Evolutionary conservation across 2,888 invertebrate species (phyloP).

Genomic region (Bombyx huttoni): DNA sequence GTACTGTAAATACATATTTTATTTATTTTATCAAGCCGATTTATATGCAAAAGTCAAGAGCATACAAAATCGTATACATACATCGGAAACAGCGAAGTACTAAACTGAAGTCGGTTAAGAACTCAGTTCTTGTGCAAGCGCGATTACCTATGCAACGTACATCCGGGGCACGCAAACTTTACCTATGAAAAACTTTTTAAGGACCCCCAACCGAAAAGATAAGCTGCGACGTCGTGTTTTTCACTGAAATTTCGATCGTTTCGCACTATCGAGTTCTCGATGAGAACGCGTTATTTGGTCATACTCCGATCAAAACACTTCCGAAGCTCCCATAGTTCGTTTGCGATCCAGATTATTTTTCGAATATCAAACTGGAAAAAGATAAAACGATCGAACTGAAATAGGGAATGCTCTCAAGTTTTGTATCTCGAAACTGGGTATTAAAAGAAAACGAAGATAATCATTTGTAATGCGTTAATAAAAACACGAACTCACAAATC

Average conservation of each 20-base stretch:
- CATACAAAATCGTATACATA: too few relatives aligned
- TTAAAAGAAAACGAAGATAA: too few relatives aligned
- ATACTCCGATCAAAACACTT: background rate
- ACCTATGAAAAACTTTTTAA: conserved; percentile 45
- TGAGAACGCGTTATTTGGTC: conserved; percentile 7
- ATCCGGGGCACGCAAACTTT: conserved; percentile 33
- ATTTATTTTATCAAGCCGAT: too few relatives aligned
- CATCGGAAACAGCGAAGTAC: background rate
- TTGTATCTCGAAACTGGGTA: too few relatives aligned
- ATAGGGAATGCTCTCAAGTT: too few relatives aligned
- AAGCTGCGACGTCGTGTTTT: conserved; percentile 18
- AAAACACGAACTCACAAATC: too few relatives aligned
- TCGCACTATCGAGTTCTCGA: conserved; percentile 9
- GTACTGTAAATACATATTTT: too few relatives aligned
- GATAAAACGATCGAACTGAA: too few relatives aligned
- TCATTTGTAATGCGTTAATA: too few relatives aligned
- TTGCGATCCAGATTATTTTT: too few relatives aligned
- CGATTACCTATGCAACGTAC: background rate
- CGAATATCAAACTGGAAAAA: too few relatives aligned
- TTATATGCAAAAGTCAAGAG: too few relatives aligned
- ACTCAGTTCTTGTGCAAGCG: background rate
- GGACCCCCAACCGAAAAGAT: conserved; percentile 29
- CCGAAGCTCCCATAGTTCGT: background rate
- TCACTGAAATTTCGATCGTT: conserved; percentile 12
- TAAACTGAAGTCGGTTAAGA: background rate